Base-by-base conservation (phyloP, 1,140 invertebrate genomes). In the Diplogasteroides magnus region DNA sequence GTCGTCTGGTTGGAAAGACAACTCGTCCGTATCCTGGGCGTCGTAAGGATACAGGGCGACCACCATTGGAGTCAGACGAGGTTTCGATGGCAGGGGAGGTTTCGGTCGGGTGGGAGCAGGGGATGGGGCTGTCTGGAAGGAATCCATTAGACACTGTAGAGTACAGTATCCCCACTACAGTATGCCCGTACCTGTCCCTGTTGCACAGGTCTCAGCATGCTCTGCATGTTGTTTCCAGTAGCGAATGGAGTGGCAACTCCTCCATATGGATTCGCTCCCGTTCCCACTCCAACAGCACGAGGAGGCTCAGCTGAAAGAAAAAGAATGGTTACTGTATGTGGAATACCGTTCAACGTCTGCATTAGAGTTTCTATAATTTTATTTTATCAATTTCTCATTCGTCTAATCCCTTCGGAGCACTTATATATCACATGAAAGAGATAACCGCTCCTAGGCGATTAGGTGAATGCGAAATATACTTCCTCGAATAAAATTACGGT, bases 1-100 rank as follows among this genome's bases (percentile, higher is more conserved):
- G 63, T 89, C 88, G 19, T 87, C 87, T 74, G 88, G 88, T 62
- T 86, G 85, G 32, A 90, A 87, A 37, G 83, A 85, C 0, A 90
- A 81, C 81, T 90, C 89, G 80, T 90, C 89, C 0, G 88, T 84
- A 82, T 90, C 89, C 77, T 87, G 86, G 2, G 89, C 88, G 74
- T 86, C 86, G 74, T 90, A 90, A 32, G 87, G 85, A 79, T 89
- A 90, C 19, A 90, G 77, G 48, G 88, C 88, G 70, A 84, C 85
- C 61, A 87, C 87, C 75, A 86, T 84, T 19, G 88, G 88, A 27
- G 88, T 67, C 15, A 73, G 71, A n/a, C 81, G 77, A 60, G 81
- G 82, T n/a, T 86, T 85, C 70, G 84, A 83, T 29, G 83, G 78
- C 62, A 78, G 78, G 31, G 83, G 78, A 3, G 85, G 85, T 72